Percentiles rank a stretch among this genome's conserved stretches.
These are phyloP conservation scores for Andrena minutula DNA, from an alignment of 2,888 invertebrate species.

Conservation along the genomic window DNA sequence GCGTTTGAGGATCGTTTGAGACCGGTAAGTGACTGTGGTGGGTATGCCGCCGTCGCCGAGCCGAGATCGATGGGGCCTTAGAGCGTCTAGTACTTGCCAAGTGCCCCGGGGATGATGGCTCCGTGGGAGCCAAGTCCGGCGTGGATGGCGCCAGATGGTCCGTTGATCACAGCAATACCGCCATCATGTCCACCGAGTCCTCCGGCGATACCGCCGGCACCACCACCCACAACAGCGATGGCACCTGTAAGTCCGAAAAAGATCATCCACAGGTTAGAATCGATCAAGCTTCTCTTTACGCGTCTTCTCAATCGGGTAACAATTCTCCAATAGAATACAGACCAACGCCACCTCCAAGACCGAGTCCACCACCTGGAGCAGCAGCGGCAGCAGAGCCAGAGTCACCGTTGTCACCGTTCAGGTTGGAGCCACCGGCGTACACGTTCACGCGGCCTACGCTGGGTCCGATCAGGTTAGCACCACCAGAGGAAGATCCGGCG, in stretches of 20 bases:
- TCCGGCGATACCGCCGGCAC: slow-evolving; percentile 81
- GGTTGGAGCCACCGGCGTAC: slow-evolving; percentile 83
- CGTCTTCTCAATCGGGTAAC: too few species aligned
- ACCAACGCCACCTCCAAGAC: slow-evolving; percentile 51
- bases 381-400: slow-evolving; percentile 83
- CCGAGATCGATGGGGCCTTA: slow-evolving; percentile 84
- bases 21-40: slow-evolving; percentile 84
- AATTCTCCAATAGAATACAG: slow-evolving; percentile 21
- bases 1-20: slow-evolving; percentile 82
- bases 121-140: slow-evolving; percentile 85
- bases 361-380: slow-evolving; percentile 76
- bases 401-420: slow-evolving; percentile 85
- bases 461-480: slow-evolving; percentile 84
- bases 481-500: slow-evolving; percentile 83
- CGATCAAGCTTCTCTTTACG: too few species aligned
- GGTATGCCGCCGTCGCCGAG: slow-evolving; percentile 85
- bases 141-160: slow-evolving; percentile 85
- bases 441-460: slow-evolving; percentile 83
- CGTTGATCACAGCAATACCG: slow-evolving; percentile 85
- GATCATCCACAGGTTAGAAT: neutral
- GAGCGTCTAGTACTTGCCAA: slow-evolving; percentile 84
- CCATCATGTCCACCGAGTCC: slow-evolving; percentile 84
- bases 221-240: slow-evolving; percentile 83
- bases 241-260: slow-evolving; percentile 74
- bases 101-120: slow-evolving; percentile 84